Percentiles rank a stretch among this genome's conserved stretches.
phyloP scores from a whole-genome alignment of 64 coral and sea anemone genomes.

The Astreopora myriophthalma region DNA sequence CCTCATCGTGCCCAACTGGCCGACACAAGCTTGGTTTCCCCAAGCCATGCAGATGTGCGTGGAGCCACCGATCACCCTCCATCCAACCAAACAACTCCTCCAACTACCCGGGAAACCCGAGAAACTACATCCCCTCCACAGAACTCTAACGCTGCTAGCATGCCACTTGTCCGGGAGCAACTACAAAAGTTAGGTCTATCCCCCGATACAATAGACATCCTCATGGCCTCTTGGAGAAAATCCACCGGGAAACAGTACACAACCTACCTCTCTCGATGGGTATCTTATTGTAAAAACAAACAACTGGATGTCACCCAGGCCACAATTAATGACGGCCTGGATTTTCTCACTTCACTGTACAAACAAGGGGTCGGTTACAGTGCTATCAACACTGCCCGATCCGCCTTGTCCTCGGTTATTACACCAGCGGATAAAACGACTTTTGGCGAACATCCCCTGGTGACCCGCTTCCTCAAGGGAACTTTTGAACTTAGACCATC shows the following conservation, averaged over 20 bases:
- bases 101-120: not conserved
- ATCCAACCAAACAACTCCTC: not conserved
- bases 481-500: slow-evolving; percentile 47
- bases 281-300: slow-evolving; percentile 9
- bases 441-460: slow-evolving; percentile 34
- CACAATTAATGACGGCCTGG: slow-evolving; percentile 8
- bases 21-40: not conserved
- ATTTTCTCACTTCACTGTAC: slow-evolving; percentile 27
- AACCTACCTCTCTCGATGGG: slow-evolving; percentile 14
- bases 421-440: slow-evolving; percentile 7
- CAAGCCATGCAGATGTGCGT: slow-evolving; percentile 15
- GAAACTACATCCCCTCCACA: slow-evolving; percentile 36
- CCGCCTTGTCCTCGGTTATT: slow-evolving; percentile 38
- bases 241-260: slow-evolving; percentile 30
- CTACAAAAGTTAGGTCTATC: too few relatives aligned
- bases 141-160: not conserved
- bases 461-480: slow-evolving; percentile 29
- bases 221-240: slow-evolving; percentile 14
- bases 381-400: slow-evolving; percentile 51
- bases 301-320: slow-evolving; percentile 4
- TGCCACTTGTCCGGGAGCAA: slow-evolving; percentile 44
- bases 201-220: not conserved
- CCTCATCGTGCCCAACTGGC: too few relatives aligned
- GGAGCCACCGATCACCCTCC: not conserved
- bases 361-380: slow-evolving; percentile 50